A percentile compares a stretch with the other conserved stretches of the same genome.
Evolutionary conservation across 2,888 invertebrate genomes (phyloP).

Genomic region (Leptopilina syphax): DNA sequence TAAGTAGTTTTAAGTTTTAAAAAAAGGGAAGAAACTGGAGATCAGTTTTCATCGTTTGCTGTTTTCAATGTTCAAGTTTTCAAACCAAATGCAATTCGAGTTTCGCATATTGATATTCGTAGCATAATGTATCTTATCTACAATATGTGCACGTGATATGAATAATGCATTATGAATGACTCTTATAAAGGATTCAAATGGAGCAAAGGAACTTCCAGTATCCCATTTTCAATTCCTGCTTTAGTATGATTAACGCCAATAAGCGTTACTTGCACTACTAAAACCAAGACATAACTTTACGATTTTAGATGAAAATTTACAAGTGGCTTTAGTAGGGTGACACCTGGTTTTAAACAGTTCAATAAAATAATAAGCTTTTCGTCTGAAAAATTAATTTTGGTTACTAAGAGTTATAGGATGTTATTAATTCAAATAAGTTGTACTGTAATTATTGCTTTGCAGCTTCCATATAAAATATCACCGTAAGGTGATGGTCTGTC

Average conservation of each 20-base stretch:
- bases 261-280: conserved; percentile 45
- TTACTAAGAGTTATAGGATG: no score
- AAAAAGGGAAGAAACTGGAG: not conserved
- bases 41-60: conserved; percentile 18
- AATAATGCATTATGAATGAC: conserved; percentile 61
- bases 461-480: no score
- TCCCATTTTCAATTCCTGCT: conserved; percentile 48
- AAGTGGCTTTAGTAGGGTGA: not conserved
- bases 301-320: conserved; percentile 1
- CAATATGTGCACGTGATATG: conserved; percentile 54
- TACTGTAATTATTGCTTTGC: no score
- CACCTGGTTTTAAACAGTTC: no score
- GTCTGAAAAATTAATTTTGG: no score
- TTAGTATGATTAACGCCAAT: conserved; percentile 53
- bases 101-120: conserved; percentile 64
- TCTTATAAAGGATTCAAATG: conserved; percentile 57
- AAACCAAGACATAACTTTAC: not conserved
- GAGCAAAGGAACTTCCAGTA: conserved; percentile 60
- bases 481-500: no score
- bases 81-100: conserved; percentile 14
- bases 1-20: not conserved
- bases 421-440: no score
- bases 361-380: no score
- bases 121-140: conserved; percentile 60
- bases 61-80: not conserved